phyloP scores from a whole-genome alignment of 2,113 vertebrate genomes.

The Rhipidura dahli region DNA sequence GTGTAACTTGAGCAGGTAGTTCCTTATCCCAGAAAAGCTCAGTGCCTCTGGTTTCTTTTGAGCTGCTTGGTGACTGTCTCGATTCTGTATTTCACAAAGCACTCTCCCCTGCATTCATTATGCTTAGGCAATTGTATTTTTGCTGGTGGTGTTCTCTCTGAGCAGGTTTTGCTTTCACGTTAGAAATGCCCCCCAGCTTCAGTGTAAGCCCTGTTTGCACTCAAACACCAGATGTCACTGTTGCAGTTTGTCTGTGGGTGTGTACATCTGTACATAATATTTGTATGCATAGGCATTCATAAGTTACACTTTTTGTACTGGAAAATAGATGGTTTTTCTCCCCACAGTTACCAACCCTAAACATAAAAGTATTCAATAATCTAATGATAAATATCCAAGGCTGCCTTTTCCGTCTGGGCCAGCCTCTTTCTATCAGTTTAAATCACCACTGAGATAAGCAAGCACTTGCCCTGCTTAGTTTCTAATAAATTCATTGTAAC shows the following conservation, averaged over 20 bases:
- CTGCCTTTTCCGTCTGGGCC: background rate
- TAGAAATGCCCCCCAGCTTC: background rate
- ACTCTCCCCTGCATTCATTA: background rate
- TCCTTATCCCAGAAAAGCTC: background rate
- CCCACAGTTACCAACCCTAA: background rate
- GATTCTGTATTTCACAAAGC: background rate
- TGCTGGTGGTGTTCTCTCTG: background rate
- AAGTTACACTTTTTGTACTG: background rate
- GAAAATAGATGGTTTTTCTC: rapidly evolving
- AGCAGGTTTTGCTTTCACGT: background rate
- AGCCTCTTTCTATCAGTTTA: background rate
- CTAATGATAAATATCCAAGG: background rate
- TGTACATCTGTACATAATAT: rapidly evolving
- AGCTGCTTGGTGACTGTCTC: background rate
- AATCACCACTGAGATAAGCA: background rate
- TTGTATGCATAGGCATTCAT: background rate
- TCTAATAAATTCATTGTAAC: background rate
- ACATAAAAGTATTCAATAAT: background rate
- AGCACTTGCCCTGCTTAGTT: background rate
- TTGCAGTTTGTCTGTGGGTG: background rate
- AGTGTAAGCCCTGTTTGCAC: background rate
- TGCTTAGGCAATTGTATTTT: background rate
- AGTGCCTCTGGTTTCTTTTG: background rate
- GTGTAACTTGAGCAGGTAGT: background rate
- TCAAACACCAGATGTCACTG: constrained; percentile 71